These are phyloP conservation scores for Bombus pascuorum DNA, from an alignment of 1,140 invertebrate genomes.

Conservation along the genomic window DNA sequence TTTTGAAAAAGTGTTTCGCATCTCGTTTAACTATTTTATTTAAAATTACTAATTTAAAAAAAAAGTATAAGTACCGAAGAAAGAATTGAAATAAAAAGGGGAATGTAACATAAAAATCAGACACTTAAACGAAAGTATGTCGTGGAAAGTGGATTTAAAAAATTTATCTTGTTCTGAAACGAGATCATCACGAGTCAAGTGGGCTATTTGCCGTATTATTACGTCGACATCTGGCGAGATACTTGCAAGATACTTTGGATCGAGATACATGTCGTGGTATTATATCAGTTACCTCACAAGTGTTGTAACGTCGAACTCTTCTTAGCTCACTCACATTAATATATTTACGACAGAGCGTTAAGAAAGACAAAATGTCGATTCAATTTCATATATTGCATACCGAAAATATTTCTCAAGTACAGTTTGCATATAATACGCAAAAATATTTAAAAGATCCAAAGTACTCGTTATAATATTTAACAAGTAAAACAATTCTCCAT, in stretches of 20 bases:
- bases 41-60: not conserved
- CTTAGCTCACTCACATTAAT: not conserved
- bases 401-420: not conserved
- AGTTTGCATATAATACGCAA: not conserved
- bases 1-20: not conserved
- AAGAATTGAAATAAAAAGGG: not conserved
- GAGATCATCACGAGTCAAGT: constrained; percentile 16
- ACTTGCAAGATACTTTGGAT: not conserved
- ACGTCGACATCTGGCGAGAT: constrained; percentile 3
- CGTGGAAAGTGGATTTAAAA: not conserved
- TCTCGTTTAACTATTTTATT: not conserved
- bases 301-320: not conserved
- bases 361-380: not conserved
- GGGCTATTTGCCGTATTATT: constrained; percentile 19
- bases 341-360: too few relatives aligned
- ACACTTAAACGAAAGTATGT: not conserved
- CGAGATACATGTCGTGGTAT: constrained; percentile 3
- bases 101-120: too few relatives aligned
- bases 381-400: not conserved
- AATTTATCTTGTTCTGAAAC: not conserved
- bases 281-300: not conserved
- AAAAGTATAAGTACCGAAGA: too few relatives aligned
- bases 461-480: too few relatives aligned
- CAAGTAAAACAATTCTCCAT: too few relatives aligned
- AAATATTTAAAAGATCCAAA: too few relatives aligned